Percentiles rank a stretch among this genome's conserved stretches.
Conservation (phyloP, 2,888 invertebrate species). For the Lasioglossum calceatum region DNA sequence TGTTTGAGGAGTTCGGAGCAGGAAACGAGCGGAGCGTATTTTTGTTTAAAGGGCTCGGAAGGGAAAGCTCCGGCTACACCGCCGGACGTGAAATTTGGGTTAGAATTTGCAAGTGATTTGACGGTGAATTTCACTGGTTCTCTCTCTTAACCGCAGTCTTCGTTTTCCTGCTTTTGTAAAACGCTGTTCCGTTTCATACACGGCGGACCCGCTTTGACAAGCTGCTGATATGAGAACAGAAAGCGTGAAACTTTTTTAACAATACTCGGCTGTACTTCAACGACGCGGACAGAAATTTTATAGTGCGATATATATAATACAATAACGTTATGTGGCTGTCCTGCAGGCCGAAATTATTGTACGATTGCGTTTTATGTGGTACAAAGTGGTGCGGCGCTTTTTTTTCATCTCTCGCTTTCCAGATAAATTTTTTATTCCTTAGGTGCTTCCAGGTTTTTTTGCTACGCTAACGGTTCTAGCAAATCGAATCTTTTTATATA, state of each 20-base stretch:
- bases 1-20: slow-evolving; percentile 26
- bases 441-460: neutral
- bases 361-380: neutral
- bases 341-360: neutral
- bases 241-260: slow-evolving; percentile 33
- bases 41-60: slow-evolving; percentile 35
- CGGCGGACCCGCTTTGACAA: slow-evolving; percentile 39
- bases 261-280: neutral
- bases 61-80: neutral
- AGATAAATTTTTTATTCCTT: neutral
- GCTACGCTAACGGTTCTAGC: neutral
- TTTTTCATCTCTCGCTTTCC: neutral
- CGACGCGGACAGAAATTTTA: slow-evolving; percentile 5
- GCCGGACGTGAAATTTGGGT: slow-evolving; percentile 27
- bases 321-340: neutral
- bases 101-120: slow-evolving; percentile 51
- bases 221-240: slow-evolving; percentile 39
- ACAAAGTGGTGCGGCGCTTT: neutral
- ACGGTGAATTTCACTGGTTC: slow-evolving; percentile 10
- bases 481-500: neutral
- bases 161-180: slow-evolving; percentile 49
- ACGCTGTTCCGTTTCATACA: slow-evolving; percentile 36
- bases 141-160: slow-evolving; percentile 31
- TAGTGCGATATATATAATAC: slow-evolving; percentile 1
- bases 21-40: slow-evolving; percentile 32